Conservation (phyloP, 2,797 vertebrate genomes). For the Argya squamiceps region DNA sequence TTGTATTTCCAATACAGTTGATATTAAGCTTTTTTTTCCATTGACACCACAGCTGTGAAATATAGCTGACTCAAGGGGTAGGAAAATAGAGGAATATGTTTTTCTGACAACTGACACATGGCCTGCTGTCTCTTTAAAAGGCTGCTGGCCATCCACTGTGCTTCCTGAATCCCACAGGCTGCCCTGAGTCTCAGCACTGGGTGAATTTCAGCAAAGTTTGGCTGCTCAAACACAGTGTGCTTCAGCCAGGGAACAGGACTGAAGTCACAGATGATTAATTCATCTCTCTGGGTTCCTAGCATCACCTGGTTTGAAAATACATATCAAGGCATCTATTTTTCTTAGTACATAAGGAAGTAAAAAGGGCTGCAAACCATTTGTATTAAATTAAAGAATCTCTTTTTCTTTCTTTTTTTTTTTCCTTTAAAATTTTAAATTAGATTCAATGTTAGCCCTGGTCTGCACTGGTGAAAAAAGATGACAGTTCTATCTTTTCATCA, state of each 20-base stretch:
- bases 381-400: not conserved
- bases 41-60: slow-evolving; percentile 45
- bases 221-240: not conserved
- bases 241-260: not conserved
- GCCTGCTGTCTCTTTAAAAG: slow-evolving; percentile 37
- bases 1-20: slow-evolving; percentile 19
- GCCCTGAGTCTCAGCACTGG: not conserved
- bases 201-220: slow-evolving; percentile 3
- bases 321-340: not conserved
- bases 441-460: not conserved
- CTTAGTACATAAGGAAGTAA: not conserved
- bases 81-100: slow-evolving; percentile 51
- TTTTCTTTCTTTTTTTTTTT: not conserved
- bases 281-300: not conserved
- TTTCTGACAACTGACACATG: slow-evolving; percentile 61
- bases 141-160: not conserved
- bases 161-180: not conserved
- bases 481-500: not conserved
- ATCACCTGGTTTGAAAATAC: not conserved
- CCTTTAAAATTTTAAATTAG: not conserved
- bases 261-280: not conserved
- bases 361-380: not conserved
- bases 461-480: not conserved
- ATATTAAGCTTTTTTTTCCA: slow-evolving; percentile 24
- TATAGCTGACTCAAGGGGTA: slow-evolving; percentile 55